Base-by-base conservation (phyloP, 1,140 invertebrate species). In the Penaeus indicus region DNA sequence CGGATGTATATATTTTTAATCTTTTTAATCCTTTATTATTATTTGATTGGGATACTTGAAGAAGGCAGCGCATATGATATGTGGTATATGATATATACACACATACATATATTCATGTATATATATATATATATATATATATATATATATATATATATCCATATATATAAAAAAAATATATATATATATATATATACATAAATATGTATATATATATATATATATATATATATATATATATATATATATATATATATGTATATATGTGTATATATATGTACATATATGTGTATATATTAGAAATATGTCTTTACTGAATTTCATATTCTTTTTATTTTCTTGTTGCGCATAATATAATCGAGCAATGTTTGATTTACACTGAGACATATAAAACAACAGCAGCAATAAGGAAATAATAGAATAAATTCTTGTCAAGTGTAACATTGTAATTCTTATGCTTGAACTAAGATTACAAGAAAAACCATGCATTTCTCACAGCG, bases 121-220 rank as follows among this genome's bases (percentile, higher is more conserved):
- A 22, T 54, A 11, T 80, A 18, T 42, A 47, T 79, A 47, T 42
- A 47, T 79, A 22, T 42, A 47, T 79, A 47, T 79, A 47, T 42
- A 27, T 81, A 54, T 60, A 61, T 47, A 61, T 47, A 61, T n/a
- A 25, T 38, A 13, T 80, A 22, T 61, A 42, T 80, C 22, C 5
- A 80, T 21, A 60, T 80, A 60, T 80, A n/a, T 61, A 61, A 47
- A n/a, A 79, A 13, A 11, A n/a, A 61, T n/a, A 25, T 38, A 13
- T 80, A 22, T 61, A 42, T 80, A 60, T 61, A 80, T 21, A 60
- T 80, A 60, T 80, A n/a, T 61, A 61, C 60, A 60, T 61, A 60
- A 60, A 80, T 61, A 60, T 80, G n/a, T 80, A 60, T 80, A 60
- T 80, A 60, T 80, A 60, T 80, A 60, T 80, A 80, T 80, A 60